Base-by-base conservation (phyloP, 2,888 invertebrate genomes). In the Allolobophora icterica region DNA sequence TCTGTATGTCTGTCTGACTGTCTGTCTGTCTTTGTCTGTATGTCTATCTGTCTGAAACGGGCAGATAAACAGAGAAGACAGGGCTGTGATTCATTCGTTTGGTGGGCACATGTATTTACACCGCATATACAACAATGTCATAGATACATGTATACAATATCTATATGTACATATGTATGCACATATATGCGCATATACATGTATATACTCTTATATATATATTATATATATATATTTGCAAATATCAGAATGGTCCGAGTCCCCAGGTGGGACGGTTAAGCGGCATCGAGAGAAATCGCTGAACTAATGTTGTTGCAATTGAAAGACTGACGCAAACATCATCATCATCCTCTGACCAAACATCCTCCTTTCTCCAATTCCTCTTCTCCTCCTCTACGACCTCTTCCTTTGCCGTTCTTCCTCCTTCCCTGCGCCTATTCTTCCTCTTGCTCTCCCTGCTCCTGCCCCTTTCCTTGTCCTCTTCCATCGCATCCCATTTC, bases 221-320 rank as follows among this genome's bases (percentile, higher is more conserved):
- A 38, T 38, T 38, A 38, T 38, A 38, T 38, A 38, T 38, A 38
- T 38, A 38, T 38, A 38, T 38, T 5, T 38, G 8, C 8, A 38
- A 5, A 38, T 38, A 38, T 38, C 8, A 17, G 30, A n/a, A 71
- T 71, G 30, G 71, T 71, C 1, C n/a, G n/a, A n/a, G 71, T n/a
- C 71, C n/a, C 71, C 0, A 71, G 71, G 8, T 71, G 71, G 3
- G 71, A 71, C n/a, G 8, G 30, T 30, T 4, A 30, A n/a, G 30
- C 30, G 0, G 71, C 71, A n/a, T 30, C 30, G n/a, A 71, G 71
- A 71, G 71, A 71, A 52, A 24, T 52, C 52, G 52, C 21, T 21
- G 52, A 52, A 71, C 71, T 71, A 71, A 71, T 71, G n/a, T 71
- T 71, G 71, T n/a, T n/a, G 71, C n/a, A 71, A 71, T n/a, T 71